Base-by-base conservation (phyloP, 2,113 vertebrate species). In the Calyptommatus sinebrachiatus region DNA sequence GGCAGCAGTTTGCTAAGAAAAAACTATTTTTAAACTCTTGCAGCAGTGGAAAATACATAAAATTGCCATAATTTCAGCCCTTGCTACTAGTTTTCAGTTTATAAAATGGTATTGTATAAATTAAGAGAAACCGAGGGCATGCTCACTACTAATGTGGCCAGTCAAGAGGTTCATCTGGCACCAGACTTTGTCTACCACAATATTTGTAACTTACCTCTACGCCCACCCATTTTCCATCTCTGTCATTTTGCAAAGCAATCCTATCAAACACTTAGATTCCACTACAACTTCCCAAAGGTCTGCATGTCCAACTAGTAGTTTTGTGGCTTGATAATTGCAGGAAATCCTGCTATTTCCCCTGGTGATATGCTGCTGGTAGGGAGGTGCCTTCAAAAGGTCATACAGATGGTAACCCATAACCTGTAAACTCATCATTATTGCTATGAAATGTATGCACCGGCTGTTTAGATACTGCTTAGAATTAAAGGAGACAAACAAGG, bases 1-100 rank as follows among this genome's bases (percentile, higher is more conserved):
- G 90, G 85, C 69, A 35, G 85, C 71, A 50, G 78, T 87, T 88
- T 88, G 89, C 88, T 84, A 80, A 74, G 83, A 92, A 88, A 2
- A 70, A 90, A 88, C 86, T 95, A 94, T 94, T 94, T 94, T 93
- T 92, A 91, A 92, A 87, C 87, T 67, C 78, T 79, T 71, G 81
- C 81, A 88, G 84, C 90, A 92, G 53, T 91, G 89, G 62, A 88
- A 90, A 91, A 84, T 84, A 91, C 90, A 93, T 92, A 91, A 81
- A 81, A 92, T 95, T 94, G 94, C 87, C 92, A 93, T 92, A 92
- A 91, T 92, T 86, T 81, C 86, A 88, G 84, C 86, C 84, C 76
- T 83, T 83, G 78, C 85, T 80, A 90, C 92, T 53, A 70, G 86
- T 80, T 89, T 90, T 73, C 83, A 78, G 86, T 53, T 88, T 84